Evolutionary conservation across 2,797 vertebrate genomes (phyloP).

Genomic region (Eurystomus glaucurus): DNA sequence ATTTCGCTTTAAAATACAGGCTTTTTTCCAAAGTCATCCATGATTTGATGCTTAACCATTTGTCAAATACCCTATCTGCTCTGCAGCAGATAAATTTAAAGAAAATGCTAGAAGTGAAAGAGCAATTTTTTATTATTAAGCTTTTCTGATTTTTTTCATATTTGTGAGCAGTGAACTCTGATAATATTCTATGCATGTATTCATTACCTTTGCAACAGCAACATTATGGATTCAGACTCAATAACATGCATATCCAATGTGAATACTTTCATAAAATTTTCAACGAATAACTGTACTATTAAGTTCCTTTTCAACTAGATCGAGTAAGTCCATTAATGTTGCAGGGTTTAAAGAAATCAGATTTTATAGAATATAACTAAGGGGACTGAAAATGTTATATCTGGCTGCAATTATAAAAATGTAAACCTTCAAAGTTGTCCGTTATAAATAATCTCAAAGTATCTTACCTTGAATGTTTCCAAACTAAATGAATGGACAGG

Average conservation of each 20-base stretch:
- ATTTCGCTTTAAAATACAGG: background rate
- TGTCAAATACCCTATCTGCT: background rate
- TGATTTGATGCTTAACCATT: background rate
- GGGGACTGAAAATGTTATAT: background rate
- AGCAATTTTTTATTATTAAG: background rate
- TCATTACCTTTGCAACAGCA: background rate
- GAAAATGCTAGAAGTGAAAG: background rate
- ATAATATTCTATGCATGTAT: background rate
- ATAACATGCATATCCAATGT: background rate
- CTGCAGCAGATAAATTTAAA: background rate
- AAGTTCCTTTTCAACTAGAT: background rate
- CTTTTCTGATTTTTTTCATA: background rate
- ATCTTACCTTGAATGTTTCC: background rate
- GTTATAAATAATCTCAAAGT: background rate
- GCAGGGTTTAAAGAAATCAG: background rate
- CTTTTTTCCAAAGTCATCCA: background rate
- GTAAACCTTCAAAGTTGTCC: background rate
- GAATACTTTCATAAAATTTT: background rate
- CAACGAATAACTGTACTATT: background rate
- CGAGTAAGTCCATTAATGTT: background rate
- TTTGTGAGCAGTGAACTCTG: background rate
- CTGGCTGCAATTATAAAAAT: background rate
- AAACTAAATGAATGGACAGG: background rate
- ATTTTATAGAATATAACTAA: background rate
- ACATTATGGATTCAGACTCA: background rate